Conservation (phyloP, 1,140 invertebrate species). For the Lepidurus arcticus region DNA sequence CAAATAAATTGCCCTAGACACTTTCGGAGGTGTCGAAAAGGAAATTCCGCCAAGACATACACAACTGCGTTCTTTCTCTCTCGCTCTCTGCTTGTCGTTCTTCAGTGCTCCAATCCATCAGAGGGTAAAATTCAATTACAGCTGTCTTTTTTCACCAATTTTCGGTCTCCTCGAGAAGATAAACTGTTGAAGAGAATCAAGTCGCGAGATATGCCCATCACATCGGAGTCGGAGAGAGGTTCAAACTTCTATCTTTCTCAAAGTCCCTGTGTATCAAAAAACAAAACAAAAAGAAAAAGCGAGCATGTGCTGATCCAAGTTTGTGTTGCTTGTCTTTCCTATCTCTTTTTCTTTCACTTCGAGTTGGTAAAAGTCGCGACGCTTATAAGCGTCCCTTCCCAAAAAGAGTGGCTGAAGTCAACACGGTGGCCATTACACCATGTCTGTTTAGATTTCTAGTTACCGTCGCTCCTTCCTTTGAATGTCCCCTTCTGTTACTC, state of each 20-base stretch:
- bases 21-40: background rate
- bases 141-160: background rate
- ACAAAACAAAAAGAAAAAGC: too few relatives aligned
- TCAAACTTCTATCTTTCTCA: too few relatives aligned
- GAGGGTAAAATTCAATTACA: background rate
- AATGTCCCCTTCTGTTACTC: background rate
- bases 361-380: background rate
- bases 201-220: background rate
- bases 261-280: too few relatives aligned
- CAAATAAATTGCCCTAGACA: background rate
- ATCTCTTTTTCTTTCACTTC: background rate
- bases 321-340: slow-evolving; percentile 3
- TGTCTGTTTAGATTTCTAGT: slow-evolving; percentile 19
- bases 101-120: background rate
- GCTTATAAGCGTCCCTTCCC: background rate
- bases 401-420: background rate
- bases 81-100: too few relatives aligned
- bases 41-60: background rate
- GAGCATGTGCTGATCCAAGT: background rate
- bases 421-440: background rate
- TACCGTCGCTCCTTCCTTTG: background rate
- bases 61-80: background rate
- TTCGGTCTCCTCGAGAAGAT: background rate
- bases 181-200: background rate
- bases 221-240: too few relatives aligned